These are phyloP conservation scores for Poeciliopsis presidionis DNA, from an alignment of 2,797 vertebrate genomes.

Conservation along the genomic window DNA sequence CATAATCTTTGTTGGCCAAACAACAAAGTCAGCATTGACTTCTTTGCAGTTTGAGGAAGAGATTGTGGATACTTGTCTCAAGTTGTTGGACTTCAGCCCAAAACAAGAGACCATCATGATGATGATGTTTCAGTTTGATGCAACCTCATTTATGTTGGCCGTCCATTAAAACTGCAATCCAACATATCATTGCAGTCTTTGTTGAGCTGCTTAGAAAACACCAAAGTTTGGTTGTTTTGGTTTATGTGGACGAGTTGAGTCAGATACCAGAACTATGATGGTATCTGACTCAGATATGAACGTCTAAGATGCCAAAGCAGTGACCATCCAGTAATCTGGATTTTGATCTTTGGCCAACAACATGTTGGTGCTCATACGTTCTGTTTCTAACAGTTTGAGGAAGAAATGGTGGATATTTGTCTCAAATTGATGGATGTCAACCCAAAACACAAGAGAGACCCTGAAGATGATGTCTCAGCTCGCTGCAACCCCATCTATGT, in stretches of 20 bases:
- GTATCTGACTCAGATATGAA: too few species aligned
- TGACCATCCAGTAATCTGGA: too few species aligned
- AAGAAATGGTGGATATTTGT: constrained; percentile 79
- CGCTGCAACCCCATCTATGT: constrained; percentile 74
- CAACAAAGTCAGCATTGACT: not conserved
- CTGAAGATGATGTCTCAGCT: constrained; percentile 57
- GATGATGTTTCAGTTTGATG: constrained; percentile 64
- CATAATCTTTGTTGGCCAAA: too few species aligned
- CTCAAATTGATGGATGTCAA: constrained; percentile 77
- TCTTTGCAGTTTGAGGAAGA: constrained; percentile 76
- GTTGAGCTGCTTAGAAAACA: too few species aligned
- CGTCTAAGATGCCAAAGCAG: not conserved
- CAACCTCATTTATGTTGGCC: constrained; percentile 71
- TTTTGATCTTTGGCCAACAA: not conserved
- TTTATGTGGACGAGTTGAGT: not conserved
- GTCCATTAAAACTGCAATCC: not conserved
- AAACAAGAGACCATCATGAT: constrained; percentile 70
- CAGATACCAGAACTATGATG: not conserved
- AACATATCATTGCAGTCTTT: too few species aligned
- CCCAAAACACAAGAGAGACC: constrained; percentile 74
- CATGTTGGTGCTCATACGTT: not conserved
- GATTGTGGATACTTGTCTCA: constrained; percentile 81
- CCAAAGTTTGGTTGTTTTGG: too few species aligned
- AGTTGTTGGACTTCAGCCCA: constrained; percentile 75
- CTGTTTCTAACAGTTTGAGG: constrained; percentile 73